phyloP scores from a whole-genome alignment of 2,888 invertebrate species.

The Thymelicus lineola region DNA sequence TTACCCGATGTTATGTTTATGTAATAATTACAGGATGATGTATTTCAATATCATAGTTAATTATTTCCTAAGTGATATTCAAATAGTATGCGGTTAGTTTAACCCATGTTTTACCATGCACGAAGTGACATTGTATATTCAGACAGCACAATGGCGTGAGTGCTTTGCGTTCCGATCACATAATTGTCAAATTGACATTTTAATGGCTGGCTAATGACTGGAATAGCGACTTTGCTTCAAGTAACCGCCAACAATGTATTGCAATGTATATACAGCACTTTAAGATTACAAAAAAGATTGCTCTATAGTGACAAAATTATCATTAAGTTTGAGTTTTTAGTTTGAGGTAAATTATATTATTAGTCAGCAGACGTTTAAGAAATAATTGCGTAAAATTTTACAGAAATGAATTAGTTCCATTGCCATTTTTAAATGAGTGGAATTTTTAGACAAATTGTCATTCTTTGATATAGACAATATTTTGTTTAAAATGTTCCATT shows the following conservation, averaged over 20 bases:
- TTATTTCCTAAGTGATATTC: slow-evolving; percentile 24
- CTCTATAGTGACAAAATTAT: background rate
- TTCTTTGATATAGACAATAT: too few relatives aligned
- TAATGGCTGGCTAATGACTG: slow-evolving; percentile 44
- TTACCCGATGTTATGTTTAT: slow-evolving; percentile 10
- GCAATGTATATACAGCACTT: slow-evolving; percentile 1
- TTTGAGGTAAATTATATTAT: background rate
- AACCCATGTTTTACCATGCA: slow-evolving; percentile 15
- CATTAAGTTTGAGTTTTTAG: background rate
- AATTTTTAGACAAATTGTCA: too few relatives aligned
- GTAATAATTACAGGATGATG: slow-evolving; percentile 16
- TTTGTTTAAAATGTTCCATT: too few relatives aligned
- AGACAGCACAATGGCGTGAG: slow-evolving; percentile 37
- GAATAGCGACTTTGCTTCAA: slow-evolving; percentile 11
- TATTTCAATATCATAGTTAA: slow-evolving; percentile 15
- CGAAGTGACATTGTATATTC: slow-evolving; percentile 48
- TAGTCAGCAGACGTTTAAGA: background rate
- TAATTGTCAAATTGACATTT: slow-evolving; percentile 57
- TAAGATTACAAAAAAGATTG: background rate
- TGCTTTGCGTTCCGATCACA: slow-evolving; percentile 49
- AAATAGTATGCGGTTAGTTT: slow-evolving; percentile 16
- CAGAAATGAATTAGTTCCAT: background rate
- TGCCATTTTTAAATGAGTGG: background rate
- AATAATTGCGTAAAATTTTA: background rate
- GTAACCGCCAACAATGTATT: slow-evolving; percentile 5